These are phyloP conservation scores for Silurus lanzhouensis DNA, from an alignment of 2,797 vertebrate genomes.

Conservation along the genomic window DNA sequence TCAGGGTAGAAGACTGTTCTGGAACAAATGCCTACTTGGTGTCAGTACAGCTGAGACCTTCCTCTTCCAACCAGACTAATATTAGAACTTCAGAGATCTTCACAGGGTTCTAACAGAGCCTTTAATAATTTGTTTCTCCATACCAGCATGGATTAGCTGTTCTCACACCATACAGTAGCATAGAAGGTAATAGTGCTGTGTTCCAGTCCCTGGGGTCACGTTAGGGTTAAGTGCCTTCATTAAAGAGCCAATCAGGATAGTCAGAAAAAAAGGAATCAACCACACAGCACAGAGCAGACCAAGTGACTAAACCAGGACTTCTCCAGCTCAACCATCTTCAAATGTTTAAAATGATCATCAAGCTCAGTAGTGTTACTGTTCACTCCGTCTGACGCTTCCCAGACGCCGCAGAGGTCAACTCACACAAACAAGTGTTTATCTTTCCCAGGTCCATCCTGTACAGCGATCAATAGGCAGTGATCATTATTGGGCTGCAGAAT, in stretches of 20 bases:
- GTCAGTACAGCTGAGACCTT: no score
- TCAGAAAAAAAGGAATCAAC: conserved; percentile 4
- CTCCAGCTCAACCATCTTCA: not conserved
- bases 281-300: not conserved
- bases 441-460: conserved; percentile 48
- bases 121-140: not conserved
- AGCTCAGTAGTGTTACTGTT: not conserved
- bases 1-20: no score
- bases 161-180: not conserved
- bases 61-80: no score
- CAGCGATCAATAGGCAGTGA: conserved; percentile 71
- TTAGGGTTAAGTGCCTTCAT: conserved; percentile 31
- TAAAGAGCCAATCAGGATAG: not conserved
- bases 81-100: not conserved
- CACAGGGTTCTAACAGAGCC: not conserved
- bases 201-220: not conserved
- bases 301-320: conserved; percentile 5
- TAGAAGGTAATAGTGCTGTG: not conserved
- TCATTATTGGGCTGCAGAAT: conserved; percentile 70
- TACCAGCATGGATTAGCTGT: not conserved
- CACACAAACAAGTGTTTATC: conserved; percentile 64
- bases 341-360: not conserved
- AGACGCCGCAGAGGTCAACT: conserved; percentile 44
- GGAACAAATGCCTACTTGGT: no score
- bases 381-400: not conserved